phyloP scores from a whole-genome alignment of 1,140 invertebrate genomes.

The Ephestia elutella region DNA sequence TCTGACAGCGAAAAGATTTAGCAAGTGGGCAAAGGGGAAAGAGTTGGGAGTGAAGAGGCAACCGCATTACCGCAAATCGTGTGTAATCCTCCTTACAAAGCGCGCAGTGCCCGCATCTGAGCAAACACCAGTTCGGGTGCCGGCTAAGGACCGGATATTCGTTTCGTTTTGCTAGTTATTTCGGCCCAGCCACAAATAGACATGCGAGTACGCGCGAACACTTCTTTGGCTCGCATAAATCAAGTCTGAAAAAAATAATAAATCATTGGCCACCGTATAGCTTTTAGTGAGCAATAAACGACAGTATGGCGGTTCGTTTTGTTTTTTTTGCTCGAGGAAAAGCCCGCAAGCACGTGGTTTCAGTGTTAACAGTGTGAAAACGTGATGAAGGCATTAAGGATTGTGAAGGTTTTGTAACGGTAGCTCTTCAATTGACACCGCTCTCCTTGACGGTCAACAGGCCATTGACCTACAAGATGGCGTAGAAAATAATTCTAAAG shows the following conservation, averaged over 20 bases:
- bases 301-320: conserved; percentile 21
- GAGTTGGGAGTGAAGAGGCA: conserved; percentile 33
- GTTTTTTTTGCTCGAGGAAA: conserved; percentile 14
- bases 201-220: conserved; percentile 35
- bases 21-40: conserved; percentile 41
- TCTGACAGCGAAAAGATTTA: conserved; percentile 43
- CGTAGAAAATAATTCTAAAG: too few species aligned
- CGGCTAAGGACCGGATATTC: conserved; percentile 39
- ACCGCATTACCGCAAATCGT: conserved; percentile 52
- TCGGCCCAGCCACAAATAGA: conserved; percentile 49
- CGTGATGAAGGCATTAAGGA: too few species aligned
- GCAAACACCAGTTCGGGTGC: conserved; percentile 27
- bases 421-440: too few species aligned
- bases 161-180: conserved; percentile 50
- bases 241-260: conserved; percentile 37
- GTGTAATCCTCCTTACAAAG: conserved; percentile 48
- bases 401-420: too few species aligned
- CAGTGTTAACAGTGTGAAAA: too few species aligned
- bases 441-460: too few species aligned
- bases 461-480: too few species aligned
- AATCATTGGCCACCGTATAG: conserved; percentile 24
- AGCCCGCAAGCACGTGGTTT: not conserved
- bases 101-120: conserved; percentile 27
- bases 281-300: conserved; percentile 29
- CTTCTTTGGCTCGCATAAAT: conserved; percentile 39